Evolutionary conservation across 2,113 vertebrate species (phyloP), one percentile per base, ranked within the genome.

Genomic region (Capreolus pygargus): DNA sequence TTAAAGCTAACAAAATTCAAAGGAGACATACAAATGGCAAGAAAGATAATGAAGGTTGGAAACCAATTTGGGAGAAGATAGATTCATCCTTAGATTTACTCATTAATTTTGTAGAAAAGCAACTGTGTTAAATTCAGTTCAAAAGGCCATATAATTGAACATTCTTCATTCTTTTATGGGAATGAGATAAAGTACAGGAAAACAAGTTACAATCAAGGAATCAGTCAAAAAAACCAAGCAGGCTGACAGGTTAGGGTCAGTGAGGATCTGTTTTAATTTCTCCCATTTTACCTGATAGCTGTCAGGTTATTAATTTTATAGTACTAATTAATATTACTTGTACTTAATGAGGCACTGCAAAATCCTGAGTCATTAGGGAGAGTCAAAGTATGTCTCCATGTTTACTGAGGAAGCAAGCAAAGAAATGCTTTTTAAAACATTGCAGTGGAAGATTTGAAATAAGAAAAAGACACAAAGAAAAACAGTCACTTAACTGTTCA

Each of bases 91-190:
- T 88, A 97, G 85, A 86, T 57, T 95, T 86, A 61, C 79, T 96
- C 78, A 94, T 94, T 97, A 93, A 94, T 96, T 97, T 93, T 95
- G 21, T 86, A 86, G 92, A 95, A 97, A 86, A 17, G 8, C 43
- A 84, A 14, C 50, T 3, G 15, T 89, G 57, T 94, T 97, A 61
- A 76, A 74, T 86, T 92, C 92, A 94, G 54, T 97, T 97, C 52
- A 93, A 70, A 55, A 64, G n/a, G 52, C 57, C 10, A 60, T 14
- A 50, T 43, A 87, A 90, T 27, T 50, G 15, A 27, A 61, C 47
- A 86, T 91, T 95, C 36, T 89, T 96, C 21, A 82, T 87, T 92
- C 13, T 93, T 25, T 93, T 85, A 50, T 86, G 23, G 83, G 76
- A 94, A 61, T 94, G 33, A 78, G 33, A 78, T 78, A 83, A 95